Conservation (phyloP, 1,140 invertebrate species). For the Tribolium castaneum region DNA sequence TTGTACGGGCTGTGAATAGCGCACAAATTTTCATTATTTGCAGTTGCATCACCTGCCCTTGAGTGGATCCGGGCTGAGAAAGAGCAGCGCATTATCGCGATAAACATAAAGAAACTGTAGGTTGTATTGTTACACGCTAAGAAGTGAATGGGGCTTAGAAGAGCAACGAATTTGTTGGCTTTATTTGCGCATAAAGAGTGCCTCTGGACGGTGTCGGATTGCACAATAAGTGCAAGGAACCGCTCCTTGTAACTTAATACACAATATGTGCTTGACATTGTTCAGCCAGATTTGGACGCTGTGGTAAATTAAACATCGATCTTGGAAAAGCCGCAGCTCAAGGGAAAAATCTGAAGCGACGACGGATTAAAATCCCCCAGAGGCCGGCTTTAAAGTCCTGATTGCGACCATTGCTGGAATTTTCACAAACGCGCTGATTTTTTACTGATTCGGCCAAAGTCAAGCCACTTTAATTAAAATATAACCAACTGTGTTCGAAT, state of each 20-base stretch:
- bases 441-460: not conserved
- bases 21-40: slow-evolving; percentile 24
- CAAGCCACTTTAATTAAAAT: no score
- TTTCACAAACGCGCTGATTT: not conserved
- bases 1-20: not conserved
- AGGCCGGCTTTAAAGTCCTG: slow-evolving; percentile 2
- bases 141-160: slow-evolving; percentile 18
- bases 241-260: slow-evolving; percentile 16
- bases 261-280: slow-evolving; percentile 3
- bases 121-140: slow-evolving; percentile 21
- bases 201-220: slow-evolving; percentile 5
- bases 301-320: slow-evolving; percentile 16
- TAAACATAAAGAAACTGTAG: slow-evolving; percentile 33
- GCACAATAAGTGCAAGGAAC: slow-evolving; percentile 18
- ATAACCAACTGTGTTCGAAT: no score
- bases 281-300: not conserved
- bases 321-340: not conserved
- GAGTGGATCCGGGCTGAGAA: slow-evolving; percentile 17
- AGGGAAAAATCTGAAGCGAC: slow-evolving; percentile 21
- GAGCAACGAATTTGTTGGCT: slow-evolving; percentile 31
- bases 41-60: slow-evolving; percentile 28
- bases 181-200: slow-evolving; percentile 32
- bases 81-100: slow-evolving; percentile 29
- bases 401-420: slow-evolving; percentile 16
- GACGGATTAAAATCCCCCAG: slow-evolving; percentile 4